Base-by-base conservation (phyloP, 2,797 vertebrate species). In the Chelon auratus region DNA sequence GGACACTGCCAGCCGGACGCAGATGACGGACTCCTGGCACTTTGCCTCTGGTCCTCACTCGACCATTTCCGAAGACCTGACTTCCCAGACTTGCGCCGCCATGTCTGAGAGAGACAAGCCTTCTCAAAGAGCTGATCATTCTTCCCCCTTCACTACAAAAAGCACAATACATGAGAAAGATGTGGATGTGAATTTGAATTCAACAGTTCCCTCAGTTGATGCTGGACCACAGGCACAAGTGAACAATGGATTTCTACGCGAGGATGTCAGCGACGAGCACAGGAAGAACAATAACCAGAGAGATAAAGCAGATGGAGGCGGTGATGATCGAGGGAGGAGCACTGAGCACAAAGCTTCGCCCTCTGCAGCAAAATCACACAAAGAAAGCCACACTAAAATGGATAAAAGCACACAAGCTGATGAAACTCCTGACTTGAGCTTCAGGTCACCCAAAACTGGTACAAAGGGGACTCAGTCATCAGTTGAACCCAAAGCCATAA, bases 21-120 rank as follows among this genome's bases (percentile, higher is more conserved):
- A 90, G 48, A 82, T 65, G 0, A 84, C 90, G 1, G 93, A 93
- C 73, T 94, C 94, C 66, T 90, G 89, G 82, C 90, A 92, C 55
- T 33, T 88, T 56, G 86, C 91, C 42, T 90, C 94, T 82, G 88
- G 85, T 79, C 89, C 92, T 30, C 89, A 89, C 65, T 92, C 92
- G 33, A 89, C 93, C 74, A 84, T 94, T 86, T 96, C 95, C 77
- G 95, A 96, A 79, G 95, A 96, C 87, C 87, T 81, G 84, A 73
- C 92, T 61, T 92, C 86, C 77, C 95, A 91, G 89, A 94, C 93
- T 48, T 95, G 93, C 87, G 84, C 93, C 81, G 88, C 92, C 84
- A 86, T 95, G 91, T 96, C 95, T 85, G 93, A 93, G 86, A 93
- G 88, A 76, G 80, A 61, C 81, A 88, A 69, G 76, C 77, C 81